Evolutionary conservation across 92 coral and sea anemone species (phyloP).

Genomic region (Epizoanthus stellaris): DNA sequence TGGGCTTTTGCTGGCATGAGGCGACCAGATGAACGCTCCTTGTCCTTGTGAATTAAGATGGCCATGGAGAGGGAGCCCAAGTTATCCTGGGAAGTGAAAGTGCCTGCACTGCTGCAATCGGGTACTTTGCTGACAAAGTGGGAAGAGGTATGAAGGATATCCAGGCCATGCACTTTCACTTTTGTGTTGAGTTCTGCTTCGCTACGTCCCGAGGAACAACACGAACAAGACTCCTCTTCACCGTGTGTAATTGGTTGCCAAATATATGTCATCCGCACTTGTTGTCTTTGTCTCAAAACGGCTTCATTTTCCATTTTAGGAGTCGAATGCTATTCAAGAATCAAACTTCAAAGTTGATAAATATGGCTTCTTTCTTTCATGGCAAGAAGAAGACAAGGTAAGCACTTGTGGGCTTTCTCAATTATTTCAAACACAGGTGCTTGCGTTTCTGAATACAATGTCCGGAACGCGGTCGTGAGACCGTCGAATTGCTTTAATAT

Average conservation of each 20-base stretch:
- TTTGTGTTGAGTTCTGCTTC: constrained; percentile 9
- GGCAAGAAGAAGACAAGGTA: constrained; percentile 95
- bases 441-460: neutral
- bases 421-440: neutral
- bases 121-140: constrained; percentile 90
- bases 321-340: constrained; percentile 70
- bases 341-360: constrained; percentile 80
- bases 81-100: constrained; percentile 87
- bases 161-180: constrained; percentile 3
- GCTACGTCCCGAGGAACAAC: neutral
- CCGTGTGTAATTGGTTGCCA: constrained; percentile 1
- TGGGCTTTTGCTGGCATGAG: constrained; percentile 32
- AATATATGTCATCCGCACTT: constrained; percentile 23
- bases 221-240: neutral
- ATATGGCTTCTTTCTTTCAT: constrained; percentile 92
- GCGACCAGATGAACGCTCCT: constrained; percentile 11
- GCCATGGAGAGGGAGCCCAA: constrained; percentile 52
- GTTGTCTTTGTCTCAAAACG: constrained; percentile 24
- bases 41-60: constrained; percentile 28
- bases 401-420: neutral
- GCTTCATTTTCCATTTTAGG: constrained; percentile 66
- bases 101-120: constrained; percentile 75
- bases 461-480: neutral
- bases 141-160: constrained; percentile 89
- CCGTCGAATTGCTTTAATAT: neutral